These are phyloP conservation scores for Daktulosphaira vitifoliae DNA, from an alignment of 1,140 invertebrate species.

Conservation along the genomic window DNA sequence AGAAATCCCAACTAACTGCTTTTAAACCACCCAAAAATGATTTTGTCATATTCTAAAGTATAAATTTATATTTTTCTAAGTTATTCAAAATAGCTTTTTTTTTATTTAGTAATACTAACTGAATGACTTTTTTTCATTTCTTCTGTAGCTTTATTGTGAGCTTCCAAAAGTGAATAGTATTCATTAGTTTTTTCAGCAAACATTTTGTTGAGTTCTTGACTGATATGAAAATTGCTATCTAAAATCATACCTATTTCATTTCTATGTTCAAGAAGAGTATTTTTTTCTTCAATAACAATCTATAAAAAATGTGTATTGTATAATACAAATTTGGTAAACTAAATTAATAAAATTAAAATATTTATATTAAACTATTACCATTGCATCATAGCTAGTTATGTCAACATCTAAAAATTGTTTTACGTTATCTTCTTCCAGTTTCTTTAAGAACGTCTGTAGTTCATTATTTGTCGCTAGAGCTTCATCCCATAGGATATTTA, in stretches of 20 bases:
- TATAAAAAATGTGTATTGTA: background rate
- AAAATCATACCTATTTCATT: conserved; percentile 30
- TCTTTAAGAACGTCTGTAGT: conserved; percentile 5
- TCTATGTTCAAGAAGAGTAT: conserved; percentile 10
- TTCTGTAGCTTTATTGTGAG: conserved; percentile 16
- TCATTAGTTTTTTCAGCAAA: conserved; percentile 23
- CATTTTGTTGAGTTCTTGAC: conserved; percentile 13
- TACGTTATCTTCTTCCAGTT: conserved; percentile 17
- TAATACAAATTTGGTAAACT: no score
- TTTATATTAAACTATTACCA: no score
- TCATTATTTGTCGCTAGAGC: conserved; percentile 11
- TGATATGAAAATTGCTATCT: conserved; percentile 12
- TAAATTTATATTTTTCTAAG: background rate
- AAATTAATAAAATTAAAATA: no score
- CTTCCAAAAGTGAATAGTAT: conserved; percentile 24
- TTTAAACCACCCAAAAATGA: conserved; percentile 31
- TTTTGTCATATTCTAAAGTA: conserved; percentile 28
- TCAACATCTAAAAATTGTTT: conserved; percentile 29
- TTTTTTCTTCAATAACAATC: background rate
- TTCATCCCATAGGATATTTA: conserved; percentile 31
- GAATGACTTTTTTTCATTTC: conserved; percentile 25
- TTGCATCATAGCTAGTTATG: background rate
- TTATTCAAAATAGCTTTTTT: no score
- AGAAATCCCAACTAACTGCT: conserved; percentile 27
- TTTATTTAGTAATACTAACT: conserved; percentile 14